Evolutionary conservation across 2,888 invertebrate species (phyloP).

Genomic region (Odontocerum albicorne): DNA sequence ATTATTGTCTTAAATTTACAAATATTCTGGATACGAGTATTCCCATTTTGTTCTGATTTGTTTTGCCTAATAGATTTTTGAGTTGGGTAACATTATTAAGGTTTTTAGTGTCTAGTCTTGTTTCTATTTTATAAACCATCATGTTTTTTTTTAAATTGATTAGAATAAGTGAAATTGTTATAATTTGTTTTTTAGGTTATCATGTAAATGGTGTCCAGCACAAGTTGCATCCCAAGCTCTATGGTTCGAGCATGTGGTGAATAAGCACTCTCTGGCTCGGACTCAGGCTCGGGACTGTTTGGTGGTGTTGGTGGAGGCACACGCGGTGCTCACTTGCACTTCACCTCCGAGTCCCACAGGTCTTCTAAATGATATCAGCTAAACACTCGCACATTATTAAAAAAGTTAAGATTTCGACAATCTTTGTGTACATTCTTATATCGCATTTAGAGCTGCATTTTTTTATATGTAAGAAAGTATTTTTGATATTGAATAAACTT

Average conservation of each 20-base stretch:
- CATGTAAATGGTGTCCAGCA: slow-evolving; percentile 60
- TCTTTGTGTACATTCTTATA: too few relatives aligned
- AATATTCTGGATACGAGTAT: too few relatives aligned
- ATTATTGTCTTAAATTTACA: too few relatives aligned
- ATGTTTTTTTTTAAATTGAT: too few relatives aligned
- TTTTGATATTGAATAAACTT: too few relatives aligned
- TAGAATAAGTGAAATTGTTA: not conserved
- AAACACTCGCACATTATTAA: too few relatives aligned
- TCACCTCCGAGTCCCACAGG: slow-evolving; percentile 49
- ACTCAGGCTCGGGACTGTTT: slow-evolving; percentile 62
- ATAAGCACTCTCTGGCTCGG: slow-evolving; percentile 58
- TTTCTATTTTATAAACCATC: not conserved
- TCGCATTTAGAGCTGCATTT: too few relatives aligned
- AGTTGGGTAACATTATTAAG: too few relatives aligned
- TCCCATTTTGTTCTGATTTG: too few relatives aligned
- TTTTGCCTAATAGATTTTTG: too few relatives aligned
- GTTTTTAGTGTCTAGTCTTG: not conserved
- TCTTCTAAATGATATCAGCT: slow-evolving; percentile 46
- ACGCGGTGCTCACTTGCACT: slow-evolving; percentile 55
- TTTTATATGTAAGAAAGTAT: too few relatives aligned
- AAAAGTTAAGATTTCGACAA: too few relatives aligned
- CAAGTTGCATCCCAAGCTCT: slow-evolving; percentile 58
- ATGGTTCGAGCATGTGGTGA: slow-evolving; percentile 63
- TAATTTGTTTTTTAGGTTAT: slow-evolving; percentile 47
- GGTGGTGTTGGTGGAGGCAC: slow-evolving; percentile 64